Conservation (phyloP, 2,113 vertebrate genomes). For the Vanacampus margaritifer region DNA sequence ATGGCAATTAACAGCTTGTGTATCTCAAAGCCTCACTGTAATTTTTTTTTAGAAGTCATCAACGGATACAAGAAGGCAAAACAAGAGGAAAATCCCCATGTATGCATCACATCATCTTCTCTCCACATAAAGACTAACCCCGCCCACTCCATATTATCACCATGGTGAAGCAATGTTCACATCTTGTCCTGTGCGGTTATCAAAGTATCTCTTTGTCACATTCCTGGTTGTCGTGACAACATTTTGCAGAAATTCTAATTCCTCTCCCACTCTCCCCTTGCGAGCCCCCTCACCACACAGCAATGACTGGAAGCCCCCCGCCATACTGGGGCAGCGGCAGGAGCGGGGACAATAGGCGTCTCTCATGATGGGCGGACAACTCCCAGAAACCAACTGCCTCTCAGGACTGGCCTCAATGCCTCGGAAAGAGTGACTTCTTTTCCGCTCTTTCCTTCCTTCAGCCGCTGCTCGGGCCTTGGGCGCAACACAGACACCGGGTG, state of each 20-base stretch:
- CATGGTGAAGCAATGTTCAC: slow-evolving; percentile 57
- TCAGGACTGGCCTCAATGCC: slow-evolving; percentile 47
- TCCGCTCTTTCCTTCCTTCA: slow-evolving; percentile 49
- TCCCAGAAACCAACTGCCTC: slow-evolving; percentile 60
- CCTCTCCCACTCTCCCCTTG: slow-evolving; percentile 61
- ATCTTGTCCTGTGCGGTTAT: slow-evolving; percentile 40
- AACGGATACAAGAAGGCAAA: not conserved
- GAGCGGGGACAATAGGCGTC: slow-evolving; percentile 63
- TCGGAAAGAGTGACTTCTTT: slow-evolving; percentile 73
- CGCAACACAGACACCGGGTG: slow-evolving; percentile 24
- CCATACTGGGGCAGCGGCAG: not conserved
- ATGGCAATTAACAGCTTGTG: no score
- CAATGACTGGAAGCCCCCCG: slow-evolving; percentile 41
- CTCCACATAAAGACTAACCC: slow-evolving; percentile 53
- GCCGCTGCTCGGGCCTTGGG: slow-evolving; percentile 26
- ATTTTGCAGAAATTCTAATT: slow-evolving; percentile 65
- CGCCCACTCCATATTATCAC: slow-evolving; percentile 51
- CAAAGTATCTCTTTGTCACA: slow-evolving; percentile 64
- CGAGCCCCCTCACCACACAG: slow-evolving; percentile 55
- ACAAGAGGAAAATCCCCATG: not conserved
- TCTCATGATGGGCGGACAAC: slow-evolving; percentile 59
- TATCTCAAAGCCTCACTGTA: no score
- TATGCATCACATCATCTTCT: slow-evolving; percentile 3
- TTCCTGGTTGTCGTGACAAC: slow-evolving; percentile 54
- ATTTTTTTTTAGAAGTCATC: no score